These are phyloP conservation scores for Nicator chloris DNA, from an alignment of 2,113 vertebrate species.

Conservation along the genomic window DNA sequence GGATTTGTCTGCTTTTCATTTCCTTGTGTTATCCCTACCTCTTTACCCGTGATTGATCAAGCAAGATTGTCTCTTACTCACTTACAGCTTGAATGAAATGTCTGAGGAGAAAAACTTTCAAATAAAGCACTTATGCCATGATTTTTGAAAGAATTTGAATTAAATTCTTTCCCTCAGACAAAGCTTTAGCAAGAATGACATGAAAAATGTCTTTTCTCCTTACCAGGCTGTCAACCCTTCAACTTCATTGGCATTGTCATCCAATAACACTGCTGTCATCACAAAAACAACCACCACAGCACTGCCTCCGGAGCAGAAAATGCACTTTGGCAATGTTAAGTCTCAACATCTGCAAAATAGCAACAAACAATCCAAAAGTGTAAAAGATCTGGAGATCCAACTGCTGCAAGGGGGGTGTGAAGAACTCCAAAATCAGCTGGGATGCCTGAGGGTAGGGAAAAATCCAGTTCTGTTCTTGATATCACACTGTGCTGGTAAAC, in stretches of 20 bases:
- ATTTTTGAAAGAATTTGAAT: background rate
- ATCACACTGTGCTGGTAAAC: background rate
- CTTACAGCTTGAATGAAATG: conserved; percentile 2
- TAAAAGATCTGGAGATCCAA: conserved; percentile 3
- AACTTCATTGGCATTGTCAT: background rate
- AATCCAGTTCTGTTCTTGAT: background rate
- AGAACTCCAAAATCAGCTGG: conserved; percentile 34
- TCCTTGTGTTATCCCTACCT: background rate
- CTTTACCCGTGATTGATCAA: background rate
- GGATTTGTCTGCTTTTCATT: background rate
- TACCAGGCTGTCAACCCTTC: background rate
- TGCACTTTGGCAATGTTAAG: background rate
- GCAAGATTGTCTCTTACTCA: background rate
- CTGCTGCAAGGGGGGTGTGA: conserved; percentile 30
- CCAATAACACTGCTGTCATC: background rate
- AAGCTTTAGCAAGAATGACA: background rate
- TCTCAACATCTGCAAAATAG: background rate
- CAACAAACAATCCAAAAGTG: background rate
- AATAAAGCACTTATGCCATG: background rate
- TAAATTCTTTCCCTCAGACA: background rate
- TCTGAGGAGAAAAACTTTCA: background rate
- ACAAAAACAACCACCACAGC: background rate
- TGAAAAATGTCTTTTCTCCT: conserved; percentile 18
- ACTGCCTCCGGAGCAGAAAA: background rate
- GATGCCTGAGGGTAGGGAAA: conserved; percentile 29